Conservation (phyloP, 1,140 invertebrate species). For the Psilanteris sp. region DNA sequence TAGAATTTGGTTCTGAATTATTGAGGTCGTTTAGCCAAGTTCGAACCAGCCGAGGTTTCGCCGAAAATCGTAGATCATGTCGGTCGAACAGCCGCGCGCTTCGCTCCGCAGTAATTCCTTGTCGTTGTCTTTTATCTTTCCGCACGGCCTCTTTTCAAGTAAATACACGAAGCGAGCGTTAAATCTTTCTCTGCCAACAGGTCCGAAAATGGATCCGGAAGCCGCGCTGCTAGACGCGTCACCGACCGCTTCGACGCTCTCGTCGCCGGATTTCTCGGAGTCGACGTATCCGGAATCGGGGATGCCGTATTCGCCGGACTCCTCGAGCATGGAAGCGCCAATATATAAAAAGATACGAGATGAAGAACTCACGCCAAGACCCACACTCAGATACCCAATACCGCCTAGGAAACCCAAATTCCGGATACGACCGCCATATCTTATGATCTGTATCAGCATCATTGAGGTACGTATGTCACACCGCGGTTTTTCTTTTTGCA, state of each 20-base stretch:
- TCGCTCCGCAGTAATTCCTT: conserved; percentile 47
- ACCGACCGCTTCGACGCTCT: conserved; percentile 74
- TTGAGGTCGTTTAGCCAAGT: conserved; percentile 68
- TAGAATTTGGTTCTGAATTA: conserved; percentile 70
- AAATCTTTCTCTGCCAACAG: conserved; percentile 64
- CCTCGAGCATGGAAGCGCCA: conserved; percentile 65
- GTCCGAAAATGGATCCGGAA: conserved; percentile 74
- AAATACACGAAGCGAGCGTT: conserved; percentile 54
- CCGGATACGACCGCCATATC: conserved; percentile 77
- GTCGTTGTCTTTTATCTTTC: conserved; percentile 62
- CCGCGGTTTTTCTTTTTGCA: too few species aligned
- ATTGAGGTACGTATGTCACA: conserved; percentile 69
- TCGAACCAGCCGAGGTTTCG: conserved; percentile 56
- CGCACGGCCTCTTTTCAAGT: conserved; percentile 51
- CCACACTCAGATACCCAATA: conserved; percentile 65
- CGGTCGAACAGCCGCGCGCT: conserved; percentile 43
- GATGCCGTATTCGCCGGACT: conserved; percentile 66
- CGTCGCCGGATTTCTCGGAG: conserved; percentile 71
- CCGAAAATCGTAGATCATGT: conserved; percentile 65
- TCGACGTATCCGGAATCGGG: conserved; percentile 67
- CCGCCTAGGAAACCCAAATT: conserved; percentile 72
- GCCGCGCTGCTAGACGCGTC: conserved; percentile 74
- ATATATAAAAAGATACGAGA: conserved; percentile 70
- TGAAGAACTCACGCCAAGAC: conserved; percentile 67
- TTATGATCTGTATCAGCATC: conserved; percentile 78